Evolutionary conservation across 2,888 invertebrate species (phyloP), one percentile per base, ranked within the genome.

Genomic region (Heterodera filipjevi): DNA sequence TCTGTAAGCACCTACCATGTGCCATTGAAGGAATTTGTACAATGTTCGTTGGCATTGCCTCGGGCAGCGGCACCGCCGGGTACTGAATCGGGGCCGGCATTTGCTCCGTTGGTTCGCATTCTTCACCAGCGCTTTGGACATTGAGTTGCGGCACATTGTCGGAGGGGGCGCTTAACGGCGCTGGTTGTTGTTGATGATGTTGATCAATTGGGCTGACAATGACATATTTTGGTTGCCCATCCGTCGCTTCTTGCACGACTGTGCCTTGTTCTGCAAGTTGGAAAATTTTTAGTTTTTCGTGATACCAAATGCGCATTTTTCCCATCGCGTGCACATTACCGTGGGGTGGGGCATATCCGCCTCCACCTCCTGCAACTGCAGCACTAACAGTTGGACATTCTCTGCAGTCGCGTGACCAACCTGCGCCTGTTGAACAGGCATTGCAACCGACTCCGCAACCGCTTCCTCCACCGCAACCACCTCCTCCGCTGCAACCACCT

Each of bases 171-270:
- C 19, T 53, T 2, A 59, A 27, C 27, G 59, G 59, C n/a, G n/a
- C n/a, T n/a, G n/a, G 39, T 12, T 39, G 39, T 39, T 39, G 59
- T 49, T 49, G 49, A 27, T 59, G 59, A 2, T 59, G 59, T n/a
- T 59, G 59, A 8, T 72, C 82, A 71, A 80, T 73, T 3, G 80
- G 82, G n/a, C 83, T 81, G 44, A 82, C 83, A n/a, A 82, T 80
- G 27, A 82, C 78, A 68, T 82, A 82, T 68, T 70, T 77, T 22
- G 79, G 78, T 22, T 79, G 71, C 27, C 78, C 70, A 2, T 77
- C 75, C 22, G 59, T 64, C 5, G 22, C 10, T 49, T 73, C 59
- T n/a, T 59, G 59, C n/a, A 22, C n/a, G 6, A 59, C 22, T 8
- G 59, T 27, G 12, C 27, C 12, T 27, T 19, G 27, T 27, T 59